A percentile compares a stretch with the other conserved stretches of the same genome.
Evolutionary conservation across 2,797 vertebrate genomes (phyloP).

Genomic region (Urosaurus nigricauda): DNA sequence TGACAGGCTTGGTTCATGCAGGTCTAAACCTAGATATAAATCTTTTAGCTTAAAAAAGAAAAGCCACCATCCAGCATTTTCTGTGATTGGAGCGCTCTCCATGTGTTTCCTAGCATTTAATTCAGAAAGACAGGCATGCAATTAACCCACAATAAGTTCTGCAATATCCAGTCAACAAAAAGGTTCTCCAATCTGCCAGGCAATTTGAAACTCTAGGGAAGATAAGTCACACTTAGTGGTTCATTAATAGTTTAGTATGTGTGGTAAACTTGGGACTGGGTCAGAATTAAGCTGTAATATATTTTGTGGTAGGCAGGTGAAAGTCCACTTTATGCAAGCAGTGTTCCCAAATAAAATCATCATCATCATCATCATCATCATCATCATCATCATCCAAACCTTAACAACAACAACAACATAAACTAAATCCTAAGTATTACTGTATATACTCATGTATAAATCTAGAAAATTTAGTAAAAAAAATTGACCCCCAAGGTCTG

Average conservation of each 20-base stretch:
- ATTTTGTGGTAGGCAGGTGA: constrained; percentile 38
- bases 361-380: constrained; percentile 1
- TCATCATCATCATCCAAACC: not conserved
- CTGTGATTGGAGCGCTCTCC: constrained; percentile 15
- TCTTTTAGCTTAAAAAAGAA: constrained; percentile 20
- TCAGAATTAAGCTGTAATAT: constrained; percentile 31
- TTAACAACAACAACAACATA: no score
- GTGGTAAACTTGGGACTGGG: constrained; percentile 27
- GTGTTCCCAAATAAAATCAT: constrained; percentile 8
- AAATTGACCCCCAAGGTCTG: no score
- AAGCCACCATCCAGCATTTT: constrained; percentile 11
- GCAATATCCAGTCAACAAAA: constrained; percentile 38
- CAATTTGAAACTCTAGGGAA: constrained; percentile 30
- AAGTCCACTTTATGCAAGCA: constrained; percentile 1
- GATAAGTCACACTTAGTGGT: constrained; percentile 30
- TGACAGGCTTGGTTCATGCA: not conserved
- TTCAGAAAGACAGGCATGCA: constrained; percentile 49
- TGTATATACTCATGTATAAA: no score
- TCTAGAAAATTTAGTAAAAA: no score
- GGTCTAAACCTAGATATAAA: constrained; percentile 24
- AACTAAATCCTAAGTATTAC: no score
- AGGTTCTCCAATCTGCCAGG: constrained; percentile 16
- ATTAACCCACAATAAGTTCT: constrained; percentile 21
- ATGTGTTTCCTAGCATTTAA: constrained; percentile 40
- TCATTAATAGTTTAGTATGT: constrained; percentile 34